A percentile compares a stretch with the other conserved stretches of the same genome.
Conservation (phyloP, 2,113 vertebrate genomes). For the Bufo gargarizans region DNA sequence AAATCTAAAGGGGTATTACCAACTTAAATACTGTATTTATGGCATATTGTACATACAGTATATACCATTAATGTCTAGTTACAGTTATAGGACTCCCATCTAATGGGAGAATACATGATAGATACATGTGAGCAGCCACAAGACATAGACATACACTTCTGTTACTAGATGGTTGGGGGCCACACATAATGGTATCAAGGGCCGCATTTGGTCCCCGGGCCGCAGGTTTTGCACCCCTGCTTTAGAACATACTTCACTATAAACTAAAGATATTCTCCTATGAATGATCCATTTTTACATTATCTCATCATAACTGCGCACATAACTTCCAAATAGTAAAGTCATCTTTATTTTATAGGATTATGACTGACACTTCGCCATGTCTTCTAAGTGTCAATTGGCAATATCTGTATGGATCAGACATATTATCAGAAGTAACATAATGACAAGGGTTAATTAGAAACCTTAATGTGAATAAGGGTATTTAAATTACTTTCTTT, state of each 20-base stretch:
- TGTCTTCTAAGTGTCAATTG: not conserved
- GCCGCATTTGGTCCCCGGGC: too few species aligned
- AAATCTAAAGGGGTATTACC: too few species aligned
- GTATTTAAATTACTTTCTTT: not conserved
- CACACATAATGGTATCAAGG: too few species aligned
- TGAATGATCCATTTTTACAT: not conserved
- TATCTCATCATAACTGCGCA: not conserved
- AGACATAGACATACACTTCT: too few species aligned
- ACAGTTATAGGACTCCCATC: too few species aligned
- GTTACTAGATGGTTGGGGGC: too few species aligned
- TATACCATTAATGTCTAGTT: too few species aligned
- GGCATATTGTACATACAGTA: too few species aligned
- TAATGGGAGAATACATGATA: too few species aligned
- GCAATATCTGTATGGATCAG: not conserved
- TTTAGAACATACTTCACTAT: not conserved
- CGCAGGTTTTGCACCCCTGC: too few species aligned
- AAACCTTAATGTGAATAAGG: not conserved
- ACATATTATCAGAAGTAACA: not conserved
- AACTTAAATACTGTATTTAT: too few species aligned
- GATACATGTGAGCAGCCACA: too few species aligned
- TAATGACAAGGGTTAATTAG: not conserved
- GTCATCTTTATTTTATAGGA: conserved; percentile 3
- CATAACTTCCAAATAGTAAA: not conserved
- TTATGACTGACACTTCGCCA: not conserved
- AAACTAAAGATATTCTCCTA: not conserved